Conservation (phyloP, 2,888 invertebrate species). For the Blomia tropicalis region DNA sequence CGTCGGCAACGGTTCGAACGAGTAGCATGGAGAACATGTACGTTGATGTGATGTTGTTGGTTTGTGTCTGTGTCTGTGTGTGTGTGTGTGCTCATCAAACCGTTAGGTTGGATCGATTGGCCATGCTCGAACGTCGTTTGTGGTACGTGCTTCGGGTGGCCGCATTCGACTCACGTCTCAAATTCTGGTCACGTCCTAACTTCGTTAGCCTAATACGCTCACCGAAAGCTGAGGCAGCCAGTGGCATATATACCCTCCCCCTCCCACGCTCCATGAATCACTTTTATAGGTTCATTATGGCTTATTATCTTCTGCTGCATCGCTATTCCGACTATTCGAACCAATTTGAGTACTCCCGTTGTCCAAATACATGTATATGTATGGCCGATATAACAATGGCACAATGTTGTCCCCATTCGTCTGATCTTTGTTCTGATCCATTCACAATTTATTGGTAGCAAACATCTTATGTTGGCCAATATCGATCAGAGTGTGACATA, state of each 20-base stretch:
- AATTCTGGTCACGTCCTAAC: slow-evolving; percentile 15
- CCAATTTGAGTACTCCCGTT: background rate
- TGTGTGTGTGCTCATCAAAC: background rate
- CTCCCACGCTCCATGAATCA: slow-evolving; percentile 13
- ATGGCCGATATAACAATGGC: no score
- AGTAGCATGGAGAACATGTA: no score
- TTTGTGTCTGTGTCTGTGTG: background rate
- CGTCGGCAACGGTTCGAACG: no score
- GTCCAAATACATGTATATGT: no score
- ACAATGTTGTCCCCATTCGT: no score
- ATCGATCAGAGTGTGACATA: no score
- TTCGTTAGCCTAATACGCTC: slow-evolving; percentile 15
- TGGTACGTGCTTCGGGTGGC: background rate
- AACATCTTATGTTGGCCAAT: no score
- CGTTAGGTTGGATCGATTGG: background rate
- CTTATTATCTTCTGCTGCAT: slow-evolving; percentile 3
- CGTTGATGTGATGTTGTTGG: no score
- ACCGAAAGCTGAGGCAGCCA: background rate
- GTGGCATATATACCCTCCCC: background rate
- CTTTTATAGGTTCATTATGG: slow-evolving; percentile 16
- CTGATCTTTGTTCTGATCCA: no score
- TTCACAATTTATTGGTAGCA: no score
- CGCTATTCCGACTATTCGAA: background rate
- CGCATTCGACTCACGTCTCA: slow-evolving; percentile 9
- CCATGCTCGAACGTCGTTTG: background rate